phyloP scores from a whole-genome alignment of 2,797 vertebrate genomes.

The Macrochelys suwanniensis region DNA sequence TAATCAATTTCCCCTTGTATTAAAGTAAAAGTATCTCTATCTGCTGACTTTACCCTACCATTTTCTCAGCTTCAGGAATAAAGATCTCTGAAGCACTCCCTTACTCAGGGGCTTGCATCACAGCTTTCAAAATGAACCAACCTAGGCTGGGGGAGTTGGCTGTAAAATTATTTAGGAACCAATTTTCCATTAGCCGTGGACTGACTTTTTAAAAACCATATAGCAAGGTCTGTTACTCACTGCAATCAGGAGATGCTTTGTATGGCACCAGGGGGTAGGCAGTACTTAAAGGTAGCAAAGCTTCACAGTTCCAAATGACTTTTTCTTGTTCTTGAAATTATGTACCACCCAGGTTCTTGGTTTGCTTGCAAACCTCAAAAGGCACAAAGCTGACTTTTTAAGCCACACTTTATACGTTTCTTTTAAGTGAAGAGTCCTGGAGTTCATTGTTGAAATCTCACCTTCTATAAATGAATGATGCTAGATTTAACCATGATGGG shows the following conservation, averaged over 20 bases:
- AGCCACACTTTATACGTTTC: too few species aligned
- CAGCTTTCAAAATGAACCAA: not conserved
- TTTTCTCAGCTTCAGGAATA: not conserved
- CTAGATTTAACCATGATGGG: too few species aligned
- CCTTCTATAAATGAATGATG: too few species aligned
- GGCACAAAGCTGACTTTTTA: too few species aligned
- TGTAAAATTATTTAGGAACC: not conserved
- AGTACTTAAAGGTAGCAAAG: too few species aligned
- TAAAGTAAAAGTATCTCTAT: not conserved
- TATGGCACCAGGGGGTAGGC: not conserved
- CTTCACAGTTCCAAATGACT: not conserved
- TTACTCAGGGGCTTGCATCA: not conserved
- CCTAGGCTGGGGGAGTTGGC: not conserved
- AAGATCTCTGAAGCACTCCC: not conserved
- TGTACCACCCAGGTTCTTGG: not conserved
- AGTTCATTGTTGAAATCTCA: too few species aligned
- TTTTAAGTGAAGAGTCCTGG: too few species aligned
- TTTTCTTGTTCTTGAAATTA: not conserved
- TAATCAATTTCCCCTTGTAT: not conserved
- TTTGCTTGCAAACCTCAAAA: too few species aligned
- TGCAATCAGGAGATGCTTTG: not conserved
- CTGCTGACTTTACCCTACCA: not conserved
- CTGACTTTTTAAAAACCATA: not conserved
- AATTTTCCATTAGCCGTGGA: not conserved
- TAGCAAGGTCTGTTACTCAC: not conserved